Evolutionary conservation across 2,113 vertebrate genomes (phyloP).

Genomic region (Procapra przewalskii): DNA sequence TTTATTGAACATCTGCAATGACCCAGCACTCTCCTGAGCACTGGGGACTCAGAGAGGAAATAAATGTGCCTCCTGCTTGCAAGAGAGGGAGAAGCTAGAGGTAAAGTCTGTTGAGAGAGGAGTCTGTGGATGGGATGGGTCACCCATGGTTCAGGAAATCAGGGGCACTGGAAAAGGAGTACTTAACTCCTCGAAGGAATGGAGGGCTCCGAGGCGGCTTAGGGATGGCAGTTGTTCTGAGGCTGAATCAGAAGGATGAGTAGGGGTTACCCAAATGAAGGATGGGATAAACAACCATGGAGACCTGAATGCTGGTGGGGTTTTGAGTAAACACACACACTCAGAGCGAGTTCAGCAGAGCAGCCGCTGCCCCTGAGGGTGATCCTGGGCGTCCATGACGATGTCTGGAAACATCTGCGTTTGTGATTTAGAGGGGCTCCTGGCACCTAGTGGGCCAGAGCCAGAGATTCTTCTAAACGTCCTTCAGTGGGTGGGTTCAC

Average conservation of each 20-base stretch:
- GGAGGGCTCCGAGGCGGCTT: neutral
- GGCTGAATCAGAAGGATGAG: neutral
- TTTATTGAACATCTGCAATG: neutral
- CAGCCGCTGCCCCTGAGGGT: neutral
- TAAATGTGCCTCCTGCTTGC: neutral
- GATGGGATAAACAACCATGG: neutral
- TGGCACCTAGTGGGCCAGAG: neutral
- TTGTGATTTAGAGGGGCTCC: neutral
- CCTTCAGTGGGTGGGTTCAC: rapidly evolving
- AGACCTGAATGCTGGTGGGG: neutral
- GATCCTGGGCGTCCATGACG: neutral
- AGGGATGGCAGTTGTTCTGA: neutral
- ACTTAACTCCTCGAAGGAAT: neutral
- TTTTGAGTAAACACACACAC: neutral
- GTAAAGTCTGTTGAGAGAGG: neutral
- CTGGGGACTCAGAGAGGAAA: neutral
- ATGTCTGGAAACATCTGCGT: neutral
- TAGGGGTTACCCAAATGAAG: neutral
- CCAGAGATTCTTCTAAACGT: neutral
- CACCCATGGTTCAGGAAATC: neutral
- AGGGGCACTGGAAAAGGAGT: neutral
- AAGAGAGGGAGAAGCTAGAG: neutral
- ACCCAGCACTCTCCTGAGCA: neutral
- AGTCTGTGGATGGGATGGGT: neutral
- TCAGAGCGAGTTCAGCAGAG: neutral